phyloP scores from a whole-genome alignment of 2,888 invertebrate genomes.

The Xestia c-nigrum region DNA sequence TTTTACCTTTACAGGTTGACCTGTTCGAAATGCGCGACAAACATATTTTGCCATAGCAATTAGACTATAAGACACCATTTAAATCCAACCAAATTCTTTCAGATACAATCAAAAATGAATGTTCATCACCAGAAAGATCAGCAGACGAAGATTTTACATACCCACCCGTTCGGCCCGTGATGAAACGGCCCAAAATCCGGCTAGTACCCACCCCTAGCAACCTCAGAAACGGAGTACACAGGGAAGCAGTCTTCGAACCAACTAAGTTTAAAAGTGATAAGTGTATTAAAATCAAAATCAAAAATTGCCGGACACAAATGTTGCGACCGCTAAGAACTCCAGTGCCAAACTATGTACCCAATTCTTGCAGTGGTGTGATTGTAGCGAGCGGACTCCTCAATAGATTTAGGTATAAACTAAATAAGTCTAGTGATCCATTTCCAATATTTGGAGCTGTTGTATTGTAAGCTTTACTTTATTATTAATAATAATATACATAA shows the following conservation, averaged over 20 bases:
- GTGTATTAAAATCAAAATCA: conserved; percentile 80
- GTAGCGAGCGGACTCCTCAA: conserved; percentile 83
- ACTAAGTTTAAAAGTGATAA: conserved; percentile 74
- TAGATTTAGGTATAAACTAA: conserved; percentile 85
- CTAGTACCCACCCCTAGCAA: conserved; percentile 69
- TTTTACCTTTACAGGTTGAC: background rate
- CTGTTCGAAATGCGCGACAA: background rate
- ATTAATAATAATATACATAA: conserved; percentile 67
- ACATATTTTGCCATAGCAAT: background rate
- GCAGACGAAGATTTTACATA: conserved; percentile 80
- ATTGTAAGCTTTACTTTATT: conserved; percentile 72
- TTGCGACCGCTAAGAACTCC: conserved; percentile 64
- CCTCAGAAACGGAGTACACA: conserved; percentile 70
- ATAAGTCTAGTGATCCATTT: conserved; percentile 75
- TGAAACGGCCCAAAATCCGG: conserved; percentile 77
- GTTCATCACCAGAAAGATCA: conserved; percentile 69
- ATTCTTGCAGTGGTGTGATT: conserved; percentile 67
- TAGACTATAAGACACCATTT: background rate
- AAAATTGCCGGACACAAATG: conserved; percentile 79
- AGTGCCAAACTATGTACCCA: conserved; percentile 57
- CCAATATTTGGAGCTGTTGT: conserved; percentile 85
- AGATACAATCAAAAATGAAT: conserved; percentile 73
- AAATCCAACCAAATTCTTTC: conserved; percentile 32
- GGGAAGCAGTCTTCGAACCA: conserved; percentile 81
- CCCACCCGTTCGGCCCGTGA: conserved; percentile 73